Evolutionary conservation across 2,888 invertebrate genomes (phyloP).

Genomic region (Phytoseiulus persimilis): DNA sequence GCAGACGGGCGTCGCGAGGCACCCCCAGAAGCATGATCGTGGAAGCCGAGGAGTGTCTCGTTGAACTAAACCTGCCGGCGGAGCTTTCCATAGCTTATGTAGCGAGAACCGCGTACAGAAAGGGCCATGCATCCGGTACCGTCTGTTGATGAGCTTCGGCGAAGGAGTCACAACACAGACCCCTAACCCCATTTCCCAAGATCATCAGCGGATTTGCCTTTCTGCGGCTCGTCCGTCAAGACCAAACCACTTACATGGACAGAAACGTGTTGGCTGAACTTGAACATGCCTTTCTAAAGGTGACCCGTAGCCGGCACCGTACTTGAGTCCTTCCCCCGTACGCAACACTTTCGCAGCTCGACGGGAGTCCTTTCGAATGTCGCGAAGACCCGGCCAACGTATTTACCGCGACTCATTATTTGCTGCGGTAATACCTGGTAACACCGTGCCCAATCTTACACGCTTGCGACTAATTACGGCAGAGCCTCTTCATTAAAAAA

Average conservation of each 20-base stretch:
- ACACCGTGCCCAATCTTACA: background rate
- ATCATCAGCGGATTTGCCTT: background rate
- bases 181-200: slow-evolving; percentile 5
- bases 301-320: background rate
- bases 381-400: background rate
- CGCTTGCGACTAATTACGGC: background rate
- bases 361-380: background rate
- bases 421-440: no score
- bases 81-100: background rate
- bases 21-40: background rate
- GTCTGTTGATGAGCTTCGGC: background rate
- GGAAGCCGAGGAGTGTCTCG: background rate
- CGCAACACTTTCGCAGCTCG: background rate
- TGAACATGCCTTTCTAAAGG: background rate
- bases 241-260: background rate
- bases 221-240: background rate
- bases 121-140: background rate
- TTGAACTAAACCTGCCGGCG: background rate
- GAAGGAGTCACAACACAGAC: background rate
- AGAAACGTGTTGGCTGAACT: background rate
- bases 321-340: background rate
- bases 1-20: background rate
- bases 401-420: background rate
- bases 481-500: background rate
- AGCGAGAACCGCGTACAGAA: background rate